A percentile compares a stretch with the other conserved stretches of the same genome.
These are phyloP conservation scores for Melangyna quadrimaculata DNA, from an alignment of 2,888 invertebrate genomes.

Conservation along the genomic window DNA sequence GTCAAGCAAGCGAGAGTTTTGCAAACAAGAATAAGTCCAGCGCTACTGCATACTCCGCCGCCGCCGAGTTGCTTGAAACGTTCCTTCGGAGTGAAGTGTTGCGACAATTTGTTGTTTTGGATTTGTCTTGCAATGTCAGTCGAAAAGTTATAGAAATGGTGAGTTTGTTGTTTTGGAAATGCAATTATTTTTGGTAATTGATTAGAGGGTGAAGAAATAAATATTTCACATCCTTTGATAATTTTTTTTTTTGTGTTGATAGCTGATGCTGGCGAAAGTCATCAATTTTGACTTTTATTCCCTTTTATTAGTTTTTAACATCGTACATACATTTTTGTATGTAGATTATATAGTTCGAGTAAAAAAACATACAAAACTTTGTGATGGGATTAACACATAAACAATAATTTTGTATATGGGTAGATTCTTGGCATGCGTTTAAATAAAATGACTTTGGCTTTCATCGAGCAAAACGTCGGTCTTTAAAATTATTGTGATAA, in stretches of 20 bases:
- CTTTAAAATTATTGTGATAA: too few relatives aligned
- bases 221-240: not conserved
- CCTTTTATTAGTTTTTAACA: too few relatives aligned
- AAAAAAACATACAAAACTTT: too few relatives aligned
- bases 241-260: not conserved
- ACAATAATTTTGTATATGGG: too few relatives aligned
- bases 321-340: too few relatives aligned
- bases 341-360: too few relatives aligned
- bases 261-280: not conserved
- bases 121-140: constrained; percentile 79
- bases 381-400: too few relatives aligned
- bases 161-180: constrained; percentile 70
- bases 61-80: constrained; percentile 63
- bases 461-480: too few relatives aligned
- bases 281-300: too few relatives aligned
- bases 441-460: too few relatives aligned
- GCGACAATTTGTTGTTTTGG: constrained; percentile 78
- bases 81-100: constrained; percentile 76
- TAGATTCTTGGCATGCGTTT: too few relatives aligned
- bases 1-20: constrained; percentile 35
- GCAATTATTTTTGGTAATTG: not conserved
- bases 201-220: not conserved
- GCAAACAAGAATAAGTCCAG: constrained; percentile 33
- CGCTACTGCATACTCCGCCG: constrained; percentile 15
- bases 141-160: constrained; percentile 79